Evolutionary conservation across 2,113 vertebrate genomes (phyloP).

Genomic region (Sorex fumeus): DNA sequence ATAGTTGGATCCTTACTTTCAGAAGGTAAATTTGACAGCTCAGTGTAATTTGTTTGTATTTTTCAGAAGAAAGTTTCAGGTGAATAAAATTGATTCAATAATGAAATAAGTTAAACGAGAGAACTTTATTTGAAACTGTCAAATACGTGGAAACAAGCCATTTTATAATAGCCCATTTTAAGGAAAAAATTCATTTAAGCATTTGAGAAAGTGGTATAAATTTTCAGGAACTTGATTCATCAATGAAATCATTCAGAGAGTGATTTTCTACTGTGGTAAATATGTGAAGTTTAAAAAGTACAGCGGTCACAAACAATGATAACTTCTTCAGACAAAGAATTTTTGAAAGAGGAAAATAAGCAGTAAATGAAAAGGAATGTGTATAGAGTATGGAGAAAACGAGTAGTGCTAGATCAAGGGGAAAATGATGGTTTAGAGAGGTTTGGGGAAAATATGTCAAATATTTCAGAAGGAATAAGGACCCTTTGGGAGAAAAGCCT

Average conservation of each 20-base stretch:
- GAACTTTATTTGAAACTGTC: neutral
- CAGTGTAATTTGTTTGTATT: slow-evolving; percentile 29
- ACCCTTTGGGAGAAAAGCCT: neutral
- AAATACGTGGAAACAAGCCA: neutral
- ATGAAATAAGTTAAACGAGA: slow-evolving; percentile 17
- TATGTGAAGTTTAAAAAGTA: neutral
- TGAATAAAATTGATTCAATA: slow-evolving; percentile 31
- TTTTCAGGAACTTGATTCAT: neutral
- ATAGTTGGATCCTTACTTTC: slow-evolving; percentile 30
- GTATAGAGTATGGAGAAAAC: neutral
- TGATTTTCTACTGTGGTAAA: neutral
- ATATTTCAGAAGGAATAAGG: slow-evolving; percentile 36
- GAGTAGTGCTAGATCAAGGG: slow-evolving; percentile 4
- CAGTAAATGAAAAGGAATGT: neutral
- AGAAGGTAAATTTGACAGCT: slow-evolving; percentile 35
- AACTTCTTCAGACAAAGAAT: neutral
- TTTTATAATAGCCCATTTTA: too few relatives aligned
- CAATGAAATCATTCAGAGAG: neutral
- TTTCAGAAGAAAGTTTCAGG: neutral
- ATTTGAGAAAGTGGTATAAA: neutral
- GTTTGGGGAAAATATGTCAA: neutral
- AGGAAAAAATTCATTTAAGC: neutral
- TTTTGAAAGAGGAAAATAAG: neutral
- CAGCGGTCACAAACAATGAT: neutral
- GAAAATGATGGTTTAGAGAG: neutral